Evolutionary conservation across 2,888 invertebrate species (phyloP), one percentile per base, ranked within the genome.

Genomic region (Harmothoe impar): DNA sequence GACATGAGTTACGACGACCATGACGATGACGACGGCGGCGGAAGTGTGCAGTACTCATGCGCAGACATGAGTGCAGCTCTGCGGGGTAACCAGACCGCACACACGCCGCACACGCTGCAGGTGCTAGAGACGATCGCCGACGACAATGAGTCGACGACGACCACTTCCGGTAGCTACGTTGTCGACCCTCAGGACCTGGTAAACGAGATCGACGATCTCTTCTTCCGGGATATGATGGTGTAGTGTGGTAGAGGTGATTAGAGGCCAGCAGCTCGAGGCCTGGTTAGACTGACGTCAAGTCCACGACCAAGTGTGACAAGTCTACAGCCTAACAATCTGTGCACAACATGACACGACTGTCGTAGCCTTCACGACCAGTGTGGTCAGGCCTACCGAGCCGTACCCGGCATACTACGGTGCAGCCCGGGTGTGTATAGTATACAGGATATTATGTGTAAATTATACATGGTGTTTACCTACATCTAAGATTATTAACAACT

Each of bases 101-200:
- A 7, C 15, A n/a, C 5, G 15, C 25, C 68, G 3, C 90, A 52
- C 31, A 20, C 29, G 3, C 20, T 84, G 33, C 54, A 77, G 17
- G 84, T 84, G 20, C 17, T 35, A 15, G 84, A 81, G 52, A 31
- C 29, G 54, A 77, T 51, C 17, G 23, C 25, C 43, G 90, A 90
- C 56, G 89, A 89, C 52, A 85, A 31, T 25, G 86, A 86, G 20
- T 86, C 86, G 86, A 77, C 90, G 35, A 89, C 89, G 54, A 90
- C 90, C n/a, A 95, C 94, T 7, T 95, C 95, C 7, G 95, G 95
- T 12, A 94, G 94, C 91, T 95, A 95, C 92, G 94, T 94, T 5
- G 95, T 95, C 84, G 95, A 95, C 92, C 94, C 95, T 0, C 94
- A 95, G 77, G 95, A 95, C 86, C 92, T 95, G 90, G 94, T 94